phyloP scores from a whole-genome alignment of 2,113 vertebrate species.

The Zootoca vivipara region DNA sequence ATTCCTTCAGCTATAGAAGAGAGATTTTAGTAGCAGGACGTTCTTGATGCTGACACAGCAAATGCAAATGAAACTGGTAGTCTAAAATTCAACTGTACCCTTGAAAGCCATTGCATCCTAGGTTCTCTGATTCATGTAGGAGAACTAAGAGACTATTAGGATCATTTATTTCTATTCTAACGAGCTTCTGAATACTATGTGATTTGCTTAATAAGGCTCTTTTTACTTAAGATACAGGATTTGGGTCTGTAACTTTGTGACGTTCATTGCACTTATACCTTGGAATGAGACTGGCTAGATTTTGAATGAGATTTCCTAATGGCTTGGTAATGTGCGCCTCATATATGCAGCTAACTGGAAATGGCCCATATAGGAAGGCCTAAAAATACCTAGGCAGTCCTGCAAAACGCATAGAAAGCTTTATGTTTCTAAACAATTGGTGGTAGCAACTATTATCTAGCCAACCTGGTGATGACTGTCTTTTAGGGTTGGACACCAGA shows the following conservation, averaged over 20 bases:
- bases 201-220: background rate
- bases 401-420: too few relatives aligned
- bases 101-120: background rate
- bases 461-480: too few relatives aligned
- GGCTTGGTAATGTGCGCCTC: background rate
- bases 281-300: background rate
- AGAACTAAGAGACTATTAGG: background rate
- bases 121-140: background rate
- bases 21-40: background rate
- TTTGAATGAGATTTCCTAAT: background rate
- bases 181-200: background rate
- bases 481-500: too few relatives aligned
- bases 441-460: too few relatives aligned
- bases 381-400: too few relatives aligned
- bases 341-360: too few relatives aligned
- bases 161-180: background rate
- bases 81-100: background rate
- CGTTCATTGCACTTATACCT: background rate
- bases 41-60: background rate
- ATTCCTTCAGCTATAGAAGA: background rate
- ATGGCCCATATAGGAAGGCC: too few relatives aligned
- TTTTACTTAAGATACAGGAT: background rate
- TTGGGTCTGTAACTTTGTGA: background rate
- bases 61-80: background rate
- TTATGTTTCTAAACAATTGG: too few relatives aligned